Conservation (phyloP, 1,140 invertebrate genomes). For the Megathymus violae region DNA sequence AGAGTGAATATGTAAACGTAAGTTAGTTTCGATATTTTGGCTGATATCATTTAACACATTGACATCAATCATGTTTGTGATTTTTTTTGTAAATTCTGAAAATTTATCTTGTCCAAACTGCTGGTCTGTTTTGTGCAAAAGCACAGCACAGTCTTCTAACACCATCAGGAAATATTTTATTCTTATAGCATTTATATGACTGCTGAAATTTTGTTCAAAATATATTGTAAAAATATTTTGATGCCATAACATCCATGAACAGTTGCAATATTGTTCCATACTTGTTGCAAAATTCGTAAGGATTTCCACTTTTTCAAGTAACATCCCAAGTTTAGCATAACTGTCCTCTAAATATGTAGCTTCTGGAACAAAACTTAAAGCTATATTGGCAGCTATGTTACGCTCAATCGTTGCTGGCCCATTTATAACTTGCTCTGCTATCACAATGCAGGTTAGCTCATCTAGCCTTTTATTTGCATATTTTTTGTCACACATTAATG, state of each 20-base stretch:
- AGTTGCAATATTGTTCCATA: constrained; percentile 87
- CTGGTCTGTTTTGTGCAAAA: constrained; percentile 65
- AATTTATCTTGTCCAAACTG: constrained; percentile 51
- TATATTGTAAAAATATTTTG: constrained; percentile 90
- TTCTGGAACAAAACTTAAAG: constrained; percentile 87
- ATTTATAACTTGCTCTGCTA: constrained; percentile 89
- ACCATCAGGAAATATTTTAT: constrained; percentile 88
- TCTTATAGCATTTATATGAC: constrained; percentile 85
- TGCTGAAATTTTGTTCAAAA: constrained; percentile 88
- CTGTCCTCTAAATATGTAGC: constrained; percentile 83
- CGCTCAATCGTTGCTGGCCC: constrained; percentile 88
- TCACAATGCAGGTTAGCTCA: constrained; percentile 88
- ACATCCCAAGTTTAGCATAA: constrained; percentile 79
- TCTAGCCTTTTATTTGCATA: constrained; percentile 78
- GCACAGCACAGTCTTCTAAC: constrained; percentile 84
- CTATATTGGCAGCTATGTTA: constrained; percentile 86
- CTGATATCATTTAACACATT: constrained; percentile 90
- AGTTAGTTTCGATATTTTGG: constrained; percentile 94
- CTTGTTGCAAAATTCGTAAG: constrained; percentile 86
- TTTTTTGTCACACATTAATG: constrained; percentile 77
- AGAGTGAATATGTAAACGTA: constrained; percentile 94
- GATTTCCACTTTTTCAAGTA: constrained; percentile 86
- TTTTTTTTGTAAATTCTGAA: constrained; percentile 62
- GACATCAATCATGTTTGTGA: constrained; percentile 68
- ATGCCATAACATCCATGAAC: constrained; percentile 93